A percentile compares a stretch with the other conserved stretches of the same genome.
phyloP scores from a whole-genome alignment of 92 coral and sea anemone genomes.

The Siderastrea siderea region DNA sequence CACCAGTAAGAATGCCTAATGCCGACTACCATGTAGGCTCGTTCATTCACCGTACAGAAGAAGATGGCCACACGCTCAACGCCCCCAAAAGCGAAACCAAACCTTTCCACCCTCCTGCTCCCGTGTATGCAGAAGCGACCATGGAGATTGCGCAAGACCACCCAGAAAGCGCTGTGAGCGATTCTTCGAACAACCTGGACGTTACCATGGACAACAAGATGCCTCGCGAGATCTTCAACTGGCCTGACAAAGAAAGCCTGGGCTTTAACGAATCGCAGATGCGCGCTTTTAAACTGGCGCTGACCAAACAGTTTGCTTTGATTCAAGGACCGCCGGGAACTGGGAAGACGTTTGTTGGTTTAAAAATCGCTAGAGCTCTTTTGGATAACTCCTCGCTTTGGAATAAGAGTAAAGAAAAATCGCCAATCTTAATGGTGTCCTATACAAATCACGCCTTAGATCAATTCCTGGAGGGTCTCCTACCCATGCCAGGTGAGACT shows the following conservation, averaged over 20 bases:
- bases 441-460: constrained; percentile 96
- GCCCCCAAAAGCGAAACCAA: not conserved
- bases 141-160: not conserved
- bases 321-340: constrained; percentile 99
- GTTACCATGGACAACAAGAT: constrained; percentile 1
- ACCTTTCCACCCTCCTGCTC: not conserved
- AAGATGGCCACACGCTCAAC: not conserved
- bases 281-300: constrained; percentile 85
- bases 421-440: constrained; percentile 90
- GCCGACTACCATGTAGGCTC: not conserved
- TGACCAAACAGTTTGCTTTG: constrained; percentile 85
- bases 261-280: constrained; percentile 89
- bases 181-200: constrained; percentile 1
- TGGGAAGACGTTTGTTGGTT: constrained; percentile 94
- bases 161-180: not conserved
- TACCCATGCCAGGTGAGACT: constrained; percentile 41
- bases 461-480: constrained; percentile 90
- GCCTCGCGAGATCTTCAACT: constrained; percentile 41
- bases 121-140: not conserved
- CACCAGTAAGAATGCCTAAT: too few species aligned
- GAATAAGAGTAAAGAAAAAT: constrained; percentile 35
- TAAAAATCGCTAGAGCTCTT: constrained; percentile 88
- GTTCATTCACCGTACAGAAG: not conserved
- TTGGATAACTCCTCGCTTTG: constrained; percentile 68
- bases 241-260: constrained; percentile 83